Percentiles rank a stretch among this genome's conserved stretches.
phyloP scores from a whole-genome alignment of 2,113 vertebrate genomes.

The Megalops atlanticus region DNA sequence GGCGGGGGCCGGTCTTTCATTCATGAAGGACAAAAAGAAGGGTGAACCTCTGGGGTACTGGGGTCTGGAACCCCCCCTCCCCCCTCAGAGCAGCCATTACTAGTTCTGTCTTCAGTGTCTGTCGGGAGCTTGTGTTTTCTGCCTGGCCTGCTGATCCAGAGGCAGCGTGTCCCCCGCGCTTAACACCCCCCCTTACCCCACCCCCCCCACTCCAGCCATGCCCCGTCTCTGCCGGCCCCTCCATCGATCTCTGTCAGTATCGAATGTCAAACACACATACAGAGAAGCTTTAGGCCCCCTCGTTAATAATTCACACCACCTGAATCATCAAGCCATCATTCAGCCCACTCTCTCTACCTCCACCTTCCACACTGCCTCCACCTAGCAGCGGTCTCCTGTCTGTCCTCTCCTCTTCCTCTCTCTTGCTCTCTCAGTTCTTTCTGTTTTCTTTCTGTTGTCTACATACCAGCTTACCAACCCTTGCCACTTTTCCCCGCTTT shows the following conservation, averaged over 20 bases:
- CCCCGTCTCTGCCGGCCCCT: conserved; percentile 55
- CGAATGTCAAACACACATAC: conserved; percentile 78
- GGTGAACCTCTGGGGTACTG: no score
- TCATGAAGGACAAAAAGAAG: not conserved
- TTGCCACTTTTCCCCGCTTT: not conserved
- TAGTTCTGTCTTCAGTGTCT: no score
- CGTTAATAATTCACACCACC: conserved; percentile 78
- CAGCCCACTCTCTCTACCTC: conserved; percentile 49
- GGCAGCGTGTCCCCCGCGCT: not conserved
- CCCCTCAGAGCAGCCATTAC: not conserved
- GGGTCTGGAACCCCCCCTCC: not conserved
- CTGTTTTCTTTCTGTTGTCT: conserved; percentile 38
- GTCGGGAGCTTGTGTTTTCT: no score
- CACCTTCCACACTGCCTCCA: not conserved
- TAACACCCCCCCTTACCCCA: conserved; percentile 28
- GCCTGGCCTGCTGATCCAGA: no score
- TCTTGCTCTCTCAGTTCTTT: conserved; percentile 43
- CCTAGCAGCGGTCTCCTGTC: conserved; percentile 24
- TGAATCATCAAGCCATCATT: conserved; percentile 81
- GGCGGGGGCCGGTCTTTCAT: no score
- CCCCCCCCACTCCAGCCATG: conserved; percentile 41
- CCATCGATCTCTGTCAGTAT: conserved; percentile 76
- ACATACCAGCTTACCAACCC: no score
- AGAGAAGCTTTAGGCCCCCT: conserved; percentile 70
- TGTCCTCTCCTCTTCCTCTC: conserved; percentile 41